A percentile compares a stretch with the other conserved stretches of the same genome.
These are phyloP conservation scores for Ectobius pallidus DNA, from an alignment of 2,888 invertebrate genomes.

Conservation along the genomic window DNA sequence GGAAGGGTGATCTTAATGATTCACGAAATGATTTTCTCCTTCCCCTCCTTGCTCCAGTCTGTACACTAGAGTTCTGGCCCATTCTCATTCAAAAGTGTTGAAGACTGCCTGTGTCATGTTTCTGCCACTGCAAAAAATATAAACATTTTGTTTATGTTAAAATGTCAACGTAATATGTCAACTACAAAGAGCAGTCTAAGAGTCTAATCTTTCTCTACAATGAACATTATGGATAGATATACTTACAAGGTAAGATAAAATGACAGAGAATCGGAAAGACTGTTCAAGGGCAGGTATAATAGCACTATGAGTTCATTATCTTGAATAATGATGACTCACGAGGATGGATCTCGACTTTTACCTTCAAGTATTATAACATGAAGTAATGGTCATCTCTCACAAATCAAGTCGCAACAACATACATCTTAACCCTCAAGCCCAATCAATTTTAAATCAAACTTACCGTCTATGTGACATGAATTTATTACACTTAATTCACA, in stretches of 20 bases:
- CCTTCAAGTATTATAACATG: too few relatives aligned
- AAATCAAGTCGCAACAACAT: background rate
- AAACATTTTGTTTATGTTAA: too few relatives aligned
- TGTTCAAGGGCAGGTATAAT: background rate
- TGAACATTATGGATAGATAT: background rate
- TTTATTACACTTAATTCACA: background rate
- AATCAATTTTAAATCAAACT: background rate
- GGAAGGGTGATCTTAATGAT: conserved; percentile 51
- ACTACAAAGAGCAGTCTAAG: background rate
- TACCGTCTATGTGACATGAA: conserved; percentile 2
- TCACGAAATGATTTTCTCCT: conserved; percentile 53
- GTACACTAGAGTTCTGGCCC: conserved; percentile 54
- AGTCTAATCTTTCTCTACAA: background rate
- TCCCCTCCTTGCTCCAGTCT: conserved; percentile 48
- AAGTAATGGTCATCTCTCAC: too few relatives aligned
- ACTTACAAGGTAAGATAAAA: background rate
- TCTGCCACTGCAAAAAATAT: background rate
- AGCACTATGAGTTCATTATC: background rate
- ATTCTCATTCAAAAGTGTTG: conserved; percentile 45
- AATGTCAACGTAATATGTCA: too few relatives aligned
- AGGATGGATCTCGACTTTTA: background rate
- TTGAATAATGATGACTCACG: conserved; percentile 20
- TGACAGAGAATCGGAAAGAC: too few relatives aligned
- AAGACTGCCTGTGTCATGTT: background rate
- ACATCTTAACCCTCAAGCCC: background rate